These are phyloP conservation scores for Clarias batrachus DNA, from an alignment of 2,113 vertebrate genomes.

Conservation along the genomic window DNA sequence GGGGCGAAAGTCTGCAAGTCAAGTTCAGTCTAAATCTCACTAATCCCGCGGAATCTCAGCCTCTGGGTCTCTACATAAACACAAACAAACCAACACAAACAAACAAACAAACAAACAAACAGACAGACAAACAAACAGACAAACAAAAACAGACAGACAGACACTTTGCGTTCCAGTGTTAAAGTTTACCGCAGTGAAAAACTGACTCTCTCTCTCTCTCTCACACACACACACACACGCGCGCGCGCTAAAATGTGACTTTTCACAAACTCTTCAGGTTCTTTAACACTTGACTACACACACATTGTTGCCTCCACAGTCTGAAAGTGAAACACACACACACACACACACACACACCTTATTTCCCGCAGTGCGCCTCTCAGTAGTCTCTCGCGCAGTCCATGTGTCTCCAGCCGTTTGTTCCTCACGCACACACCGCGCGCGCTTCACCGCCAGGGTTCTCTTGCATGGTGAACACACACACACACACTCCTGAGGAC, in stretches of 20 bases:
- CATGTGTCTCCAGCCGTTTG: slow-evolving; percentile 4
- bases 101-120: no score
- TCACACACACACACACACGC: background rate
- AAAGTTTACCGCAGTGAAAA: no score
- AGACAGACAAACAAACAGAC: no score
- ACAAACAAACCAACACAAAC: background rate
- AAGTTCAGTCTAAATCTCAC: background rate
- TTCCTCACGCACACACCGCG: background rate
- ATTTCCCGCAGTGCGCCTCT: background rate
- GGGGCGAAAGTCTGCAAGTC: background rate
- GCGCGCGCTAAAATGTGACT: no score
- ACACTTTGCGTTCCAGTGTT: no score
- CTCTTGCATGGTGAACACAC: background rate
- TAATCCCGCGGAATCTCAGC: background rate
- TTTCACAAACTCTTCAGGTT: no score
- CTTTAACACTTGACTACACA: no score
- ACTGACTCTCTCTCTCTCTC: fast-evolving
- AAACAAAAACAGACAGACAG: background rate
- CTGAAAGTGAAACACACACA: background rate
- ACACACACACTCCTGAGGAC: background rate
- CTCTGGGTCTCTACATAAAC: background rate
- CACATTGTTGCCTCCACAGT: no score
- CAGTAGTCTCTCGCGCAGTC: background rate
- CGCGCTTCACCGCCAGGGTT: background rate
- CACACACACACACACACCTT: background rate